Conservation (phyloP, 2,113 vertebrate genomes). For the Nerophis lumbriciformis region DNA sequence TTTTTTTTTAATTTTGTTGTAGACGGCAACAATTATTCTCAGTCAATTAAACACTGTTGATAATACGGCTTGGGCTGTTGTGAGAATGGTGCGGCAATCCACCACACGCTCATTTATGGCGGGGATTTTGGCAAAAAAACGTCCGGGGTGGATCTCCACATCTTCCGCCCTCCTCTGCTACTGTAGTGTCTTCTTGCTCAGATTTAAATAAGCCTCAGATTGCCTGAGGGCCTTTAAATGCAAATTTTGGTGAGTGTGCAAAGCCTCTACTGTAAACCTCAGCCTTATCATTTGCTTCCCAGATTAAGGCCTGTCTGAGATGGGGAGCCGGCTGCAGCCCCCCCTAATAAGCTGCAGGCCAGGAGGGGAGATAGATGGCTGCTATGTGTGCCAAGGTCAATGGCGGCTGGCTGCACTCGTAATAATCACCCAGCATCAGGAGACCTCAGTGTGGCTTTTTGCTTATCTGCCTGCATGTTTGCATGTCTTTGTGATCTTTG, state of each 20-base stretch:
- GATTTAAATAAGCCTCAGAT: slow-evolving; percentile 76
- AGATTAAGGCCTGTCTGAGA: slow-evolving; percentile 69
- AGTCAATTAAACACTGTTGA: slow-evolving; percentile 66
- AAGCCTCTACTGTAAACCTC: slow-evolving; percentile 67
- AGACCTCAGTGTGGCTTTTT: slow-evolving; percentile 36
- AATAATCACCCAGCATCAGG: slow-evolving; percentile 46
- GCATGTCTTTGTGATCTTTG: slow-evolving; percentile 17
- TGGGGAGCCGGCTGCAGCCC: slow-evolving; percentile 58
- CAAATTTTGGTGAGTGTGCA: slow-evolving; percentile 65
- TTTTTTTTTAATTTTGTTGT: slow-evolving; percentile 45
- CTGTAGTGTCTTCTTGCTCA: slow-evolving; percentile 60
- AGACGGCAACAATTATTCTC: slow-evolving; percentile 40
- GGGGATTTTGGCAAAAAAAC: slow-evolving; percentile 68
- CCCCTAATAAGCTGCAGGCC: slow-evolving; percentile 52
- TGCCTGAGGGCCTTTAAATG: slow-evolving; percentile 75
- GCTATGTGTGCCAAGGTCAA: slow-evolving; percentile 57
- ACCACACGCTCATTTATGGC: slow-evolving; percentile 51
- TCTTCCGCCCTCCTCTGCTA: slow-evolving; percentile 36
- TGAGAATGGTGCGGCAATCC: slow-evolving; percentile 39
- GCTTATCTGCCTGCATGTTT: slow-evolving; percentile 32
- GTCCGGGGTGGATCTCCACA: slow-evolving; percentile 57
- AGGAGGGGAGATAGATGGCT: slow-evolving; percentile 35
- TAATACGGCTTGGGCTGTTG: slow-evolving; percentile 50
- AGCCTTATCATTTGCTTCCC: slow-evolving; percentile 69
- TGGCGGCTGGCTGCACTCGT: slow-evolving; percentile 38